Evolutionary conservation across 30 jellyfish, hydroid and myxozoan species (phyloP), one percentile per base, ranked within the genome.

Genomic region (Aurelia coerulea): DNA sequence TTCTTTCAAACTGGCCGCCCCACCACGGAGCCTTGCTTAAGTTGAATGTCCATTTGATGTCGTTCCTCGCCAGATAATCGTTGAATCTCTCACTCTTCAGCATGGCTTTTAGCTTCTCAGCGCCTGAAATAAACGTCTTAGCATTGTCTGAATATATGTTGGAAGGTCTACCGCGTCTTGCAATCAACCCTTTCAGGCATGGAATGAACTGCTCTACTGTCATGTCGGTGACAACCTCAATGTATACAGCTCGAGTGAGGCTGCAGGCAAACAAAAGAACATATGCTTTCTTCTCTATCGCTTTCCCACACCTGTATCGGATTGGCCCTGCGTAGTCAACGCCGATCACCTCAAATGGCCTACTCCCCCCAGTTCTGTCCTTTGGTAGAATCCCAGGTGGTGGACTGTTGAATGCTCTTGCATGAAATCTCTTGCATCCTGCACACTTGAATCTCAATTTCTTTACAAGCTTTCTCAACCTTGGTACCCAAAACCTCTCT

Each of bases 231-330:
- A 88, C 73, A 62, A 88, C 29, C 39, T 78, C 91, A 2, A 77
- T 37, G 65, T 76, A 19, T 15, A 88, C 65, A 19, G 96, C 96
- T 88, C 96, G 78, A 23, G 82, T 71, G 41, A 88, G 81, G 87
- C 92, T 88, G 88, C 92, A 88, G 3, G 97, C 84, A 56, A 51
- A 88, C 5, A 88, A 78, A 8, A 88, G 84, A 68, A 88, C 63
- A 67, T 88, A 88, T 19, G 96, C 92, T 17, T 82, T 82, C 14
- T 53, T 12, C 12, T 82, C 84, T 3, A 72, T 17, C 29, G 37
- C 42, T 33, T 82, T 82, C 10, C 67, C 41, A 10, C 46, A 0
- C 33, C 19, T 62, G 79, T 84, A 62, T 10, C 6, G 34, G 29
- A 81, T 68, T 58, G 86, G 84, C 35, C 84, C 84, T 3, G 84